These are phyloP conservation scores for Drosophila mayri DNA, from an alignment of 1,140 invertebrate genomes.

Conservation along the genomic window DNA sequence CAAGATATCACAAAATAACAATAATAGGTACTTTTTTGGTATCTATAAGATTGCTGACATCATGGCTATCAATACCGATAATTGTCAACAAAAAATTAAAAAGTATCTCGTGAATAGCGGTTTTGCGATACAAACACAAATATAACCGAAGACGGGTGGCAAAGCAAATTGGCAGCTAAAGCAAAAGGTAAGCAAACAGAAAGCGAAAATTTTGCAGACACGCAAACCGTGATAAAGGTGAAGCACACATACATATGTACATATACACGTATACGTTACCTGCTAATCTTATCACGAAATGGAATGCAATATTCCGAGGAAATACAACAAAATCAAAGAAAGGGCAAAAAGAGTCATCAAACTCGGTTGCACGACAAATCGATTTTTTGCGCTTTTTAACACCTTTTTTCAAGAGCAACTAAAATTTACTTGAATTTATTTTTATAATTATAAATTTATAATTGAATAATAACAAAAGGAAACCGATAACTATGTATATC, in stretches of 20 bases:
- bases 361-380: slow-evolving; percentile 26
- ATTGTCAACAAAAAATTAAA: slow-evolving; percentile 15
- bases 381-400: slow-evolving; percentile 14
- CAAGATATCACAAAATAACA: neutral
- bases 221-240: slow-evolving; percentile 9
- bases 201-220: slow-evolving; percentile 19
- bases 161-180: slow-evolving; percentile 40
- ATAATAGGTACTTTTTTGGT: neutral
- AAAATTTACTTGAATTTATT: too few species aligned
- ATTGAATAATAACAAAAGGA: too few species aligned
- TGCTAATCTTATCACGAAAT: slow-evolving; percentile 40
- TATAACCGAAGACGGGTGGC: slow-evolving; percentile 6
- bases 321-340: slow-evolving; percentile 23
- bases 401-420: neutral
- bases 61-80: slow-evolving; percentile 12
- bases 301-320: slow-evolving; percentile 48
- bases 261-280: slow-evolving; percentile 27
- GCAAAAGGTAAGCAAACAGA: slow-evolving; percentile 22
- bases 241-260: slow-evolving; percentile 13
- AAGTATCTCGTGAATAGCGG: neutral
- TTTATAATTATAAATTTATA: too few species aligned
- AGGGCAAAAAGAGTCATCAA: slow-evolving; percentile 21
- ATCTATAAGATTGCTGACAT: slow-evolving; percentile 21
- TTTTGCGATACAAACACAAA: slow-evolving; percentile 28
- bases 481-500: too few species aligned